phyloP scores from a whole-genome alignment of 2,797 vertebrate species.

The Pachyuromys duprasi region DNA sequence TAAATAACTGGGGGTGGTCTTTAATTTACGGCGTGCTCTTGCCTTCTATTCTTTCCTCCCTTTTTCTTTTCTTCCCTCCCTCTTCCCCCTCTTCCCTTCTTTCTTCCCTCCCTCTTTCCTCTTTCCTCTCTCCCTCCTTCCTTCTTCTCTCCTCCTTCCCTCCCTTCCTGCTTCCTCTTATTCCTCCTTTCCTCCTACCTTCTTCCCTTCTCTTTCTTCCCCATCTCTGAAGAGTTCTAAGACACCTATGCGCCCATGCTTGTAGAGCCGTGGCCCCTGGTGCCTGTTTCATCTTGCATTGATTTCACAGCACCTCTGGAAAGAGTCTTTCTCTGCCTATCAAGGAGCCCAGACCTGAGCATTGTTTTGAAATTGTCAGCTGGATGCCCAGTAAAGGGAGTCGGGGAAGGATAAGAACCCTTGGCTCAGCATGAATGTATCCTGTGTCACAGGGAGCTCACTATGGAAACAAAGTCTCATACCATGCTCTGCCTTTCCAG shows the following conservation, averaged over 20 bases:
- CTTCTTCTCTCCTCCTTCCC: too few species aligned
- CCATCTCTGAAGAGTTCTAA: background rate
- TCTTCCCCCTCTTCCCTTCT: background rate
- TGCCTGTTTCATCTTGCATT: background rate
- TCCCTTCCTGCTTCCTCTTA: background rate
- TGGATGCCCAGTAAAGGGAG: background rate
- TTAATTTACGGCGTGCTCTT: background rate
- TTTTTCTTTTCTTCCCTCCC: background rate
- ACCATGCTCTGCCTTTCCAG: background rate
- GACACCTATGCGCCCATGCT: background rate
- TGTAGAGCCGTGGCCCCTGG: background rate
- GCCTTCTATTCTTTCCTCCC: background rate
- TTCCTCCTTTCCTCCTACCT: background rate
- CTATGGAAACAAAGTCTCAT: background rate
- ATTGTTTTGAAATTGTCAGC: background rate
- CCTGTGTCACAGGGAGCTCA: background rate
- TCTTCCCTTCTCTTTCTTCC: background rate
- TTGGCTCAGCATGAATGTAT: background rate
- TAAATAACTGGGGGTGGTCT: background rate
- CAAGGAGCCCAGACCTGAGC: background rate
- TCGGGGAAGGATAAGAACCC: background rate
- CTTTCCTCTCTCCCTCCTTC: too few species aligned
- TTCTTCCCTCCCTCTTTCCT: background rate
- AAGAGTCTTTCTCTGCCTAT: background rate
- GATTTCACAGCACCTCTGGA: background rate